Conservation (phyloP, 2,888 invertebrate species). For the Acrocyrtus sp. region DNA sequence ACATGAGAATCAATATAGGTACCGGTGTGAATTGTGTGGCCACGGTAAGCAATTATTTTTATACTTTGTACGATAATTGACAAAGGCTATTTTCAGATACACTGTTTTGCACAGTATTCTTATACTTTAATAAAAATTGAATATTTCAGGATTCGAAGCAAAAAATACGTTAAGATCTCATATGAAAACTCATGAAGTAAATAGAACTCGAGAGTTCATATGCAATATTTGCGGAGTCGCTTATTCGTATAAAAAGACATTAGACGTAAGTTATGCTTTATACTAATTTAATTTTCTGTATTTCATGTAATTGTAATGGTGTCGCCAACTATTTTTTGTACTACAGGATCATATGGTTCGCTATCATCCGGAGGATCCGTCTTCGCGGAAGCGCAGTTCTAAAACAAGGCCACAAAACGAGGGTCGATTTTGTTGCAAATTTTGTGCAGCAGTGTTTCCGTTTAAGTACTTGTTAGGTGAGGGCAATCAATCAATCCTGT, state of each 20-base stretch:
- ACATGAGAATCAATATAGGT: constrained; percentile 12
- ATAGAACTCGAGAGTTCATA: neutral
- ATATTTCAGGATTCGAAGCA: constrained; percentile 10
- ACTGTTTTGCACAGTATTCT: too few relatives aligned
- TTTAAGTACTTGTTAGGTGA: constrained; percentile 23
- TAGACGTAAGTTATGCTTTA: constrained; percentile 17
- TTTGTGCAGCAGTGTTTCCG: constrained; percentile 10
- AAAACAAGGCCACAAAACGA: neutral
- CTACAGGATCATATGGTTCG: constrained; percentile 7
- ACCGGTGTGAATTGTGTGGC: constrained; percentile 22
- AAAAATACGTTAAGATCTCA: constrained; percentile 1
- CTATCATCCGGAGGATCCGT: neutral
- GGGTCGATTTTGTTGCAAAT: constrained; percentile 4
- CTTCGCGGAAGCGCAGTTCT: neutral
- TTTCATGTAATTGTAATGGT: neutral
- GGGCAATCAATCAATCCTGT: neutral
- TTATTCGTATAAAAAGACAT: constrained; percentile 8
- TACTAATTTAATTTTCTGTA: too few relatives aligned
- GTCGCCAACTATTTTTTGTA: too few relatives aligned
- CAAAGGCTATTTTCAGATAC: neutral
- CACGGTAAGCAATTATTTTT: constrained; percentile 8
- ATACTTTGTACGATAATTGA: neutral
- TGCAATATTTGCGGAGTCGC: constrained; percentile 23
- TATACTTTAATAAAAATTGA: neutral
- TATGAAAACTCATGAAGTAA: neutral